These are phyloP conservation scores for Sebastes aleutianus DNA, from an alignment of 2,797 vertebrate species.

Conservation along the genomic window DNA sequence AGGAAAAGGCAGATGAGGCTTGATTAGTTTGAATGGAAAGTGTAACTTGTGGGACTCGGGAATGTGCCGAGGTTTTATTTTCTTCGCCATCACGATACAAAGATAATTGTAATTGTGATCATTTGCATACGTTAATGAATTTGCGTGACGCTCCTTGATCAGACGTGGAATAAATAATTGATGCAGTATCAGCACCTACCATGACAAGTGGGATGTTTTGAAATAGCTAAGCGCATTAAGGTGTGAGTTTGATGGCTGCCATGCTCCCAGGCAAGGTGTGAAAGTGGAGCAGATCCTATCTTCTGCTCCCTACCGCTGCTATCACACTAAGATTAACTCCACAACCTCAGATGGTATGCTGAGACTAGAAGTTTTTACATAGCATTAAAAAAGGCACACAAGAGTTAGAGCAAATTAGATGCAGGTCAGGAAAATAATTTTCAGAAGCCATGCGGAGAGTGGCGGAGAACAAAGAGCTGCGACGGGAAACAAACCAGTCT, in stretches of 20 bases:
- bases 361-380: conserved; percentile 32
- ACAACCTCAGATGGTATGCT: conserved; percentile 7
- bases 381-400: conserved; percentile 13
- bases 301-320: conserved; percentile 24
- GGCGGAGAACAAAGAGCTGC: conserved; percentile 52
- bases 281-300: conserved; percentile 77
- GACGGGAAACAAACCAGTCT: conserved; percentile 43
- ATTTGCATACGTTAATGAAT: conserved; percentile 88
- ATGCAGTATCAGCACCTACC: conserved; percentile 79
- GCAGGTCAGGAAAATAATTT: conserved; percentile 34
- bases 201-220: conserved; percentile 74
- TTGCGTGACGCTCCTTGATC: conserved; percentile 81
- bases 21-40: conserved; percentile 84
- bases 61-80: conserved; percentile 83
- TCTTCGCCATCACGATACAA: conserved; percentile 78
- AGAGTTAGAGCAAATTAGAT: conserved; percentile 19
- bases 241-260: conserved; percentile 74
- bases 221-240: conserved; percentile 77
- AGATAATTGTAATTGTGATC: conserved; percentile 86
- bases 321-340: conserved; percentile 53
- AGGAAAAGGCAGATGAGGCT: conserved; percentile 85
- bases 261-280: conserved; percentile 68
- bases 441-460: conserved; percentile 34
- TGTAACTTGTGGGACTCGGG: conserved; percentile 80
- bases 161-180: conserved; percentile 85